A percentile compares a stretch with the other conserved stretches of the same genome.
phyloP scores from a whole-genome alignment of 1,140 invertebrate species.

The Chrysopa pallens region DNA sequence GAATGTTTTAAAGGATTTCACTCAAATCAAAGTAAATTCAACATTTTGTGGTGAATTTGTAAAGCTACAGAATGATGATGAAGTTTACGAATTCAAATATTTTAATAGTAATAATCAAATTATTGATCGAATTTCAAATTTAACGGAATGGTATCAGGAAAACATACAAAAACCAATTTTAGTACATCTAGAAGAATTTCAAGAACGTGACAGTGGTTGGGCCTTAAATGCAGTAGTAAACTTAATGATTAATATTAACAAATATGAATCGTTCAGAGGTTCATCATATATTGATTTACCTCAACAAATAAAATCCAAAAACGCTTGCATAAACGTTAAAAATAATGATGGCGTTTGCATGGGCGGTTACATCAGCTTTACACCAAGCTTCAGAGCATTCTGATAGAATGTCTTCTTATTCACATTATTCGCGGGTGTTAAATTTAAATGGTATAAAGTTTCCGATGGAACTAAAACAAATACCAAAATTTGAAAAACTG shows the following conservation, averaged over 20 bases:
- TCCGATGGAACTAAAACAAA: constrained; percentile 19
- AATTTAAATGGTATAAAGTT: constrained; percentile 20
- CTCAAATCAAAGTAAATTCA: no score
- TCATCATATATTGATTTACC: constrained; percentile 16
- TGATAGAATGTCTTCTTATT: constrained; percentile 14
- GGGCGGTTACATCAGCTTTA: constrained; percentile 16
- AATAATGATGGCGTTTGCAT: constrained; percentile 19
- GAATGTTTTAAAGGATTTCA: no score
- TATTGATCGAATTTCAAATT: no score
- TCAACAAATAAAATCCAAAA: constrained; percentile 16
- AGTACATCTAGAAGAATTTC: constrained; percentile 2
- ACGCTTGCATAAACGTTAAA: constrained; percentile 20
- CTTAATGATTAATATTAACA: constrained; percentile 6
- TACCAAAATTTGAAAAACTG: constrained; percentile 18
- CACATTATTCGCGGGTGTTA: constrained; percentile 12
- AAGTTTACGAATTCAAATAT: no score
- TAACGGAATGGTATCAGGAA: no score
- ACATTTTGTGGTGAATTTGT: no score
- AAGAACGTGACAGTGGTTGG: constrained; percentile 6
- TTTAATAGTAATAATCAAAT: no score
- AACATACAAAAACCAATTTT: no score
- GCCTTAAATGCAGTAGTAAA: constrained; percentile 2
- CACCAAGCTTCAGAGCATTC: constrained; percentile 12
- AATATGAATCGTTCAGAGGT: constrained; percentile 15
- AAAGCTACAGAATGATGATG: no score